Base-by-base conservation (phyloP, 2,113 vertebrate genomes). In the Polypterus senegalus region DNA sequence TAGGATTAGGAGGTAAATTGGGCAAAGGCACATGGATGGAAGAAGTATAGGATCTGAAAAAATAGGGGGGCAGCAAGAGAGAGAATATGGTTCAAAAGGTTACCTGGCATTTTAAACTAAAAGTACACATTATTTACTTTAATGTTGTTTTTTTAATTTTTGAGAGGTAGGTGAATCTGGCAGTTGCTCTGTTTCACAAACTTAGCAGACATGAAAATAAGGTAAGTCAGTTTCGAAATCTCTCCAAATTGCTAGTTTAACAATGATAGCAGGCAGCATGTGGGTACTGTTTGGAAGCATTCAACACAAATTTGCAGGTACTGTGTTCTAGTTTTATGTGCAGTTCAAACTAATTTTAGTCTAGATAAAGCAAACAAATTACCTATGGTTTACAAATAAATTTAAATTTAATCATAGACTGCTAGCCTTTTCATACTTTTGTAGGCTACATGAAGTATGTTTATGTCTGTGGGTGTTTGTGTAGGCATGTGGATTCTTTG, bases 311-410 rank as follows among this genome's bases (percentile, higher is more conserved):
- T 64, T 53, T 70, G 48, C 52, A 51, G 67, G 63, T 63, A 66
- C 62, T 47, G 45, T 72, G 69, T n/a, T 8, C 66, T 58, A 53
- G 67, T 73, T 75, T 66, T 71, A 71, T 61, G 61, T 71, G 71
- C 54, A 51, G 49, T 44, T 66, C 43, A 49, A 61, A 58, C 73
- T 76, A 74, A 81, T 68, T 79, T 79, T 79, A 81, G 68, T 55
- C 73, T 70, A 66, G 66, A 71, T 66, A 71, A 80, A 81, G 71
- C 68, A 76, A 79, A 78, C 71, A 77, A 57, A 57, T 65, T 65
- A 72, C 73, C 73, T 77, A 69, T 68, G 66, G 72, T 76, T 68
- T 55, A 79, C 82, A 78, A 73, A 70, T 78, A 63, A 70, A 69
- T 64, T 70, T 62, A 53, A 74, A 73, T 72, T 71, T 63, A 61